These are phyloP conservation scores for Rhinella marina DNA, from an alignment of 2,797 vertebrate species.

Conservation along the genomic window DNA sequence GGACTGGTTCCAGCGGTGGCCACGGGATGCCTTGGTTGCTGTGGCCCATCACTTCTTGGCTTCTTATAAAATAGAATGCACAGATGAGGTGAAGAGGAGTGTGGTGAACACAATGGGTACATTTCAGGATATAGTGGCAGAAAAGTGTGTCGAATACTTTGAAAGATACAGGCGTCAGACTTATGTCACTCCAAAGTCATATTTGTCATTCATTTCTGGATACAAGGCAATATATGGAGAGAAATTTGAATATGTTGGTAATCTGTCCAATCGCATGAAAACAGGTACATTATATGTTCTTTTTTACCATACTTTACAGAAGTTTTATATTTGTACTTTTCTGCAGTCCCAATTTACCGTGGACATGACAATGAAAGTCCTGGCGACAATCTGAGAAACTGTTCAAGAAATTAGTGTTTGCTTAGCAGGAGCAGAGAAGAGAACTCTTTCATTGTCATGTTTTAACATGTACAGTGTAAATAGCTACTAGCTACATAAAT, in stretches of 20 bases:
- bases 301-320: background rate
- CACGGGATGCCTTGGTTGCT: slow-evolving; percentile 82
- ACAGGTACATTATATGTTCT: slow-evolving; percentile 72
- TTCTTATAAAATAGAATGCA: slow-evolving; percentile 79
- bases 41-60: slow-evolving; percentile 83
- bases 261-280: slow-evolving; percentile 80
- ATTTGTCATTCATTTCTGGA: slow-evolving; percentile 82
- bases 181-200: slow-evolving; percentile 85
- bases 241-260: slow-evolving; percentile 76
- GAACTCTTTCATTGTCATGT: background rate
- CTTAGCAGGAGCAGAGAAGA: background rate
- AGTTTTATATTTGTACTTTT: background rate
- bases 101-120: slow-evolving; percentile 82
- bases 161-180: slow-evolving; percentile 81
- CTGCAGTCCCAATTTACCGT: background rate
- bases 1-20: slow-evolving; percentile 87
- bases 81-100: slow-evolving; percentile 76
- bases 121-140: slow-evolving; percentile 84
- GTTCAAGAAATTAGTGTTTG: background rate
- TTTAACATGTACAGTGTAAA: background rate
- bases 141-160: slow-evolving; percentile 83
- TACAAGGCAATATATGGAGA: slow-evolving; percentile 82
- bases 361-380: background rate
- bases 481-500: background rate
- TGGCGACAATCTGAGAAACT: background rate